Conservation (phyloP, 2,888 invertebrate genomes). For the Caenorhabditis macrosperma region DNA sequence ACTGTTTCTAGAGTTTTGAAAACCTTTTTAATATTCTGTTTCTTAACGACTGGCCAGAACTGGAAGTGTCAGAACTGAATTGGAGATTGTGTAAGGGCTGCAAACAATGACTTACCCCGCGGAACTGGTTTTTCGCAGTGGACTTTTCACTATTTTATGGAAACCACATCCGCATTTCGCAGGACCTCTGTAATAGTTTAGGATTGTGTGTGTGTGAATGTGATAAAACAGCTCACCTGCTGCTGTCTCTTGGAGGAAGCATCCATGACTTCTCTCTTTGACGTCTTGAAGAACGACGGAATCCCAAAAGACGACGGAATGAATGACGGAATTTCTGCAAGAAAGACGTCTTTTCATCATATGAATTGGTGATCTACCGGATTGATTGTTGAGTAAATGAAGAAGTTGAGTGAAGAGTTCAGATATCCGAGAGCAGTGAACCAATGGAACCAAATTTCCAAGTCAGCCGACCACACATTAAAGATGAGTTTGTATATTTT, state of each 20-base stretch:
- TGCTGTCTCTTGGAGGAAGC: slow-evolving; percentile 69
- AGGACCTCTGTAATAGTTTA: slow-evolving; percentile 55
- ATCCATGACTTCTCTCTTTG: slow-evolving; percentile 77
- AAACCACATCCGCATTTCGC: slow-evolving; percentile 74
- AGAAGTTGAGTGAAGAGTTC: slow-evolving; percentile 82
- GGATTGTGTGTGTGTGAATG: neutral
- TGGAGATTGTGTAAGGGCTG: slow-evolving; percentile 6
- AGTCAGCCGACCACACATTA: slow-evolving; percentile 71
- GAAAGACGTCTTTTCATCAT: slow-evolving; percentile 3
- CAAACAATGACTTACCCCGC: slow-evolving; percentile 60
- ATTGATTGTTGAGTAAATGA: slow-evolving; percentile 82
- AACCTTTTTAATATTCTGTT: slow-evolving; percentile 57
- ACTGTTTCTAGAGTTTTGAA: slow-evolving; percentile 27
- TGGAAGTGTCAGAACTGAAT: slow-evolving; percentile 55
- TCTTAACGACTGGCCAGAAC: slow-evolving; percentile 50
- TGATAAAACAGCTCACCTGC: slow-evolving; percentile 48
- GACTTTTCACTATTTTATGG: slow-evolving; percentile 71
- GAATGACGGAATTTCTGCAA: slow-evolving; percentile 79
- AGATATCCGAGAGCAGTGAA: slow-evolving; percentile 81
- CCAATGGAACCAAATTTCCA: slow-evolving; percentile 73
- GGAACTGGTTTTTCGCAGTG: slow-evolving; percentile 63
- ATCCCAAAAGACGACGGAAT: slow-evolving; percentile 77
- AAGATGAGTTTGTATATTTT: slow-evolving; percentile 78
- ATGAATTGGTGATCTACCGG: slow-evolving; percentile 49
- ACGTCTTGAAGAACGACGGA: slow-evolving; percentile 69